Percentiles rank a stretch among this genome's conserved stretches.
Evolutionary conservation across 2,797 vertebrate genomes (phyloP).

Genomic region (Cirrhinus mrigala): DNA sequence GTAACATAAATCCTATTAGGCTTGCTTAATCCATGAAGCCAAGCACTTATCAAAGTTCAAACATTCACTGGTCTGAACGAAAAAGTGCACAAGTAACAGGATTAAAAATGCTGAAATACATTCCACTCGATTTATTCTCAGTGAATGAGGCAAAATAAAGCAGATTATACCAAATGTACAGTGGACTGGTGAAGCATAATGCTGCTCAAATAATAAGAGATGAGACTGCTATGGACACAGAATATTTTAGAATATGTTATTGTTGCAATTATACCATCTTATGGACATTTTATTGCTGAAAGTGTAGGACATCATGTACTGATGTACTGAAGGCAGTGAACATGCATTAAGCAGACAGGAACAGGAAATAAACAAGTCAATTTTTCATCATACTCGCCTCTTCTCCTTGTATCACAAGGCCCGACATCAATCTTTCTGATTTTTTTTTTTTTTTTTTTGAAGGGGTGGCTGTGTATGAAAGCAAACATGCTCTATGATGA

Average conservation of each 20-base stretch:
- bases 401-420: slow-evolving; percentile 43
- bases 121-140: slow-evolving; percentile 53
- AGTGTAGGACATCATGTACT: background rate
- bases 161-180: slow-evolving; percentile 50
- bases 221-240: background rate
- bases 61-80: slow-evolving; percentile 67
- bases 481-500: slow-evolving; percentile 34
- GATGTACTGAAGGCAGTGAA: slow-evolving; percentile 1
- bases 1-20: slow-evolving; percentile 75
- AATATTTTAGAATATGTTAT: background rate
- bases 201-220: slow-evolving; percentile 30
- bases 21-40: slow-evolving; percentile 75
- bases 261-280: background rate
- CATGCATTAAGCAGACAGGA: background rate
- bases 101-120: slow-evolving; percentile 69
- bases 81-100: slow-evolving; percentile 69
- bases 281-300: background rate
- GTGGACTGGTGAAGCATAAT: slow-evolving; percentile 28
- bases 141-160: slow-evolving; percentile 45
- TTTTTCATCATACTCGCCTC: slow-evolving; percentile 42
- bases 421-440: slow-evolving; percentile 35
- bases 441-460: slow-evolving; percentile 22
- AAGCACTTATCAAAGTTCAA: slow-evolving; percentile 74
- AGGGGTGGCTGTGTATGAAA: slow-evolving; percentile 35
- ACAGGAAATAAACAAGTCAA: slow-evolving; percentile 36